These are phyloP conservation scores for Drosophila melanica DNA, from an alignment of 1,140 invertebrate species.

Conservation along the genomic window DNA sequence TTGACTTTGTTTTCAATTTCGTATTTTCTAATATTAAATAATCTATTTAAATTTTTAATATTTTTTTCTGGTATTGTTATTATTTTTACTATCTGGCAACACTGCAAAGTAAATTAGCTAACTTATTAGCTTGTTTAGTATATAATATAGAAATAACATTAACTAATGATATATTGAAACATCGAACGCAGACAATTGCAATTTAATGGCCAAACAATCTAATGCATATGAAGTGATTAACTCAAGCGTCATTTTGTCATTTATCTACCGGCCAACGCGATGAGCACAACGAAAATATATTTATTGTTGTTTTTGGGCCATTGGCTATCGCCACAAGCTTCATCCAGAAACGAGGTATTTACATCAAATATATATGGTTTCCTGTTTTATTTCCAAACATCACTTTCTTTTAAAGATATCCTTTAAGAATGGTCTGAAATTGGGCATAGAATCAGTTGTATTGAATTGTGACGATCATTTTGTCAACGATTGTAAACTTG, in stretches of 20 bases:
- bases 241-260: background rate
- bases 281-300: conserved; percentile 11
- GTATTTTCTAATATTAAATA: no score
- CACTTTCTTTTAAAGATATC: background rate
- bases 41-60: no score
- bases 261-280: conserved; percentile 4
- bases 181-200: background rate
- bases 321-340: background rate
- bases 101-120: no score
- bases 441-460: background rate
- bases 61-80: no score
- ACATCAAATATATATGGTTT: background rate
- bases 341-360: conserved; percentile 1
- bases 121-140: no score
- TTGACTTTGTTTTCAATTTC: no score
- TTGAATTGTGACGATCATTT: conserved; percentile 16
- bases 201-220: conserved; percentile 9
- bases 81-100: no score
- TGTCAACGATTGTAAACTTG: background rate
- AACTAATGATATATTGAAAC: no score
- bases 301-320: conserved; percentile 2
- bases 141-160: no score
- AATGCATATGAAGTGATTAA: background rate
- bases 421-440: background rate
- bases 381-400: no score